Evolutionary conservation across 2,888 invertebrate species (phyloP).

Genomic region (Thereva nobilitata): DNA sequence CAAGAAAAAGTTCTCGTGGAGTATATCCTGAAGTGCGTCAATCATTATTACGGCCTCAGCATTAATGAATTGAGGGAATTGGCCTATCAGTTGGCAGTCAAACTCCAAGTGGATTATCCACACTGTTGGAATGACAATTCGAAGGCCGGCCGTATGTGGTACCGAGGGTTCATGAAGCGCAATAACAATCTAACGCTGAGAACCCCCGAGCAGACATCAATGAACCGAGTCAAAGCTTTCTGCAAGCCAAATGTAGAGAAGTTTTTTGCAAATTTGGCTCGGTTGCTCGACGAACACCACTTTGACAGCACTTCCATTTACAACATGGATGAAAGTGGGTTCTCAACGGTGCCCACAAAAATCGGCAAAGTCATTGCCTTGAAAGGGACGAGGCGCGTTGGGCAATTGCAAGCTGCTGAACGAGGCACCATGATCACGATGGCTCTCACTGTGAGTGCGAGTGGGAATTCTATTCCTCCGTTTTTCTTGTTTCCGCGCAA

Average conservation of each 20-base stretch:
- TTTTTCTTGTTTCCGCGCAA: slow-evolving; percentile 37
- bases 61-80: background rate
- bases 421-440: slow-evolving; percentile 32
- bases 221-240: slow-evolving; percentile 47
- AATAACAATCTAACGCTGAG: background rate
- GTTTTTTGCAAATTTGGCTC: slow-evolving; percentile 29
- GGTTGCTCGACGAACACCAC: background rate
- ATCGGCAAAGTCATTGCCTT: slow-evolving; percentile 21
- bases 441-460: slow-evolving; percentile 29
- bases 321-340: slow-evolving; percentile 36
- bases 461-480: slow-evolving; percentile 27
- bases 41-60: no score
- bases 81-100: slow-evolving; percentile 3
- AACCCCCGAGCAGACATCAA: background rate
- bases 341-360: slow-evolving; percentile 30
- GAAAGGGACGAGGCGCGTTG: slow-evolving; percentile 17
- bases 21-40: no score
- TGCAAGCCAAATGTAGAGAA: slow-evolving; percentile 26
- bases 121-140: background rate
- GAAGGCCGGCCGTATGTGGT: background rate
- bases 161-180: slow-evolving; percentile 1
- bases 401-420: slow-evolving; percentile 30
- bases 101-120: background rate
- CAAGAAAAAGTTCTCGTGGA: no score
- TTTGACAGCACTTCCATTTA: slow-evolving; percentile 15